Conservation (phyloP, 2,797 vertebrate genomes). For the Garrulus glandarius region DNA sequence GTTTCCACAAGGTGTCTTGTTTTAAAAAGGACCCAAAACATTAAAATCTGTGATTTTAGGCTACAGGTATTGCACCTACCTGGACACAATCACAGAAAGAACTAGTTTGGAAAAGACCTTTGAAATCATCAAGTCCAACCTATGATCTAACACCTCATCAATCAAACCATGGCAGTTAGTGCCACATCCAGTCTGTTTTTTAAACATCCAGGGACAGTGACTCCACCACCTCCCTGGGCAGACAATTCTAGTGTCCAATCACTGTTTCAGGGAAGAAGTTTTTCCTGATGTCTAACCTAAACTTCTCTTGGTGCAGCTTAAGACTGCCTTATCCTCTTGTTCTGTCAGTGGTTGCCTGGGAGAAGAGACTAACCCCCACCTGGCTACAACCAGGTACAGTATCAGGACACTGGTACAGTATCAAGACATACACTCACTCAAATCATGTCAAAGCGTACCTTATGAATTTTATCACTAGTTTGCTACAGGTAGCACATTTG, state of each 20-base stretch:
- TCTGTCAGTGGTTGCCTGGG: background rate
- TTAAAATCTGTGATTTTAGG: background rate
- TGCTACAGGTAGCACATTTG: accelerated
- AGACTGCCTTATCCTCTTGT: background rate
- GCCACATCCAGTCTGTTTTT: background rate
- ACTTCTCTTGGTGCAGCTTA: background rate
- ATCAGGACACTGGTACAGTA: background rate
- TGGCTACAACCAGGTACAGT: background rate
- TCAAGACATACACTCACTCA: background rate
- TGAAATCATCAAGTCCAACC: background rate
- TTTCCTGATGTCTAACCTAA: background rate
- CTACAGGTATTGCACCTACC: background rate
- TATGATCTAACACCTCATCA: background rate
- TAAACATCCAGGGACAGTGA: background rate
- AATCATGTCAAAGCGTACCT: background rate
- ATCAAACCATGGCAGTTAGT: background rate
- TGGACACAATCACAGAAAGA: background rate
- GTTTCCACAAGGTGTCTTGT: background rate
- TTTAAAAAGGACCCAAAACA: background rate
- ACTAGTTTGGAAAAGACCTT: background rate
- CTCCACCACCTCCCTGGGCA: background rate
- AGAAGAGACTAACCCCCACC: background rate
- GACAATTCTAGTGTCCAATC: accelerated
- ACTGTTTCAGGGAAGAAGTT: background rate
- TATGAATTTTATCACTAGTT: background rate